Conservation (phyloP, 2,888 invertebrate genomes). For the Eupithecia pulchellata region DNA sequence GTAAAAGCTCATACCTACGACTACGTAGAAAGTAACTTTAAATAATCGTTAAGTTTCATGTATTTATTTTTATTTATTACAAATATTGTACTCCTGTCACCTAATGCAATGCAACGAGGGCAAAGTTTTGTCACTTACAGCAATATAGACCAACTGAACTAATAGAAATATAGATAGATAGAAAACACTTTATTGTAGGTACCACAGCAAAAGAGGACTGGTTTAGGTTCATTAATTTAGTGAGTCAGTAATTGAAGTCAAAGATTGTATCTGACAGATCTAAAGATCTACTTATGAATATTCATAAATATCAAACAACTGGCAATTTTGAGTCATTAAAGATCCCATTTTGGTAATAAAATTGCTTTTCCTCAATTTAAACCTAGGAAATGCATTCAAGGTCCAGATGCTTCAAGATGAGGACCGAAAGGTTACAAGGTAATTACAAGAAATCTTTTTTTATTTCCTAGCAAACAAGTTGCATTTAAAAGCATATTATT, state of each 20-base stretch:
- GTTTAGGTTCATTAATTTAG: not conserved
- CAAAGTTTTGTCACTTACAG: not conserved
- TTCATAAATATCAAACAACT: conserved; percentile 19
- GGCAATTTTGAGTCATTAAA: conserved; percentile 25
- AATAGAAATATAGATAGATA: too few relatives aligned
- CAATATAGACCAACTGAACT: too few relatives aligned
- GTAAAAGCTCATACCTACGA: not conserved
- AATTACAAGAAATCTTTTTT: conserved; percentile 30
- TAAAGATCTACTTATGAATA: conserved; percentile 25
- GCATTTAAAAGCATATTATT: not conserved
- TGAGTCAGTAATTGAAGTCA: not conserved
- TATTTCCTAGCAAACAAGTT: conserved; percentile 11
- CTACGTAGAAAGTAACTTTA: too few relatives aligned
- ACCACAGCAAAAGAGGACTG: too few relatives aligned
- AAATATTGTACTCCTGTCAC: too few relatives aligned
- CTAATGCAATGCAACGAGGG: too few relatives aligned
- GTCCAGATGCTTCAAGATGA: conserved; percentile 31
- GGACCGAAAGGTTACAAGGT: conserved; percentile 34
- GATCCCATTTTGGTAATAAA: conserved; percentile 21
- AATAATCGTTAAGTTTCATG: too few relatives aligned
- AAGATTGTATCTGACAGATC: not conserved
- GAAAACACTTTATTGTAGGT: too few relatives aligned
- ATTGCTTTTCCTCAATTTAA: conserved; percentile 32
- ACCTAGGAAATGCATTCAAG: conserved; percentile 44
- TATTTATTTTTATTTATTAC: too few relatives aligned